phyloP scores from a whole-genome alignment of 2,888 invertebrate genomes.

The Dilophus febrilis region DNA sequence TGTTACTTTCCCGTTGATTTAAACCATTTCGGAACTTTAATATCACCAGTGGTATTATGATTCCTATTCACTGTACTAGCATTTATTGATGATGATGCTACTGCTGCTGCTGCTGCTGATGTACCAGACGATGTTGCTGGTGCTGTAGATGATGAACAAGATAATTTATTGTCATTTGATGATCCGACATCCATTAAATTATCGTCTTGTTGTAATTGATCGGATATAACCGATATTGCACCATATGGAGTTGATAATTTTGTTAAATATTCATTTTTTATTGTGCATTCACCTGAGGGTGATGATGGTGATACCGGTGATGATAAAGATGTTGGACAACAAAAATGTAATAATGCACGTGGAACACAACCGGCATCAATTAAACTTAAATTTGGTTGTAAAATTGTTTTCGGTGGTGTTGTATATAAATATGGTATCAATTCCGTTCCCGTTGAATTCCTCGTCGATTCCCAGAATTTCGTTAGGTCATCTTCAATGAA shows the following conservation, averaged over 20 bases:
- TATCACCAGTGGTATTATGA: constrained; percentile 15
- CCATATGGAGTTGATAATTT: constrained; percentile 48
- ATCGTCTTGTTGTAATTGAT: no score
- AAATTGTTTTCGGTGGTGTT: constrained; percentile 60
- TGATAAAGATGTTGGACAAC: constrained; percentile 14
- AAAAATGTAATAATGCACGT: constrained; percentile 58
- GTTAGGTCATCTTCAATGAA: no score
- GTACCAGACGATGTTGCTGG: background rate
- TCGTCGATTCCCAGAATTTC: no score
- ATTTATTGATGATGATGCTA: constrained; percentile 8
- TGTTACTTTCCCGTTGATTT: constrained; percentile 16
- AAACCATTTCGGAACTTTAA: constrained; percentile 35
- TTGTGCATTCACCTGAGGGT: no score
- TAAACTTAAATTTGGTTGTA: constrained; percentile 43
- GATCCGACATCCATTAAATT: no score
- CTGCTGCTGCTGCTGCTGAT: constrained; percentile 8
- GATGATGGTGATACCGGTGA: no score
- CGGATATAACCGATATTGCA: constrained; percentile 49
- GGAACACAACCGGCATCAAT: constrained; percentile 62
- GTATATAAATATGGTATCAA: constrained; percentile 40
- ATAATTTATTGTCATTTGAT: no score
- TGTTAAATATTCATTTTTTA: constrained; percentile 40
- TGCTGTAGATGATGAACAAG: no score
- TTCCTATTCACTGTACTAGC: constrained; percentile 14
- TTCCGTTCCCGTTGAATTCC: no score